A percentile compares a stretch with the other conserved stretches of the same genome.
These are phyloP conservation scores for Rhyacophila brunnea DNA, from an alignment of 1,140 invertebrate genomes.

Conservation along the genomic window DNA sequence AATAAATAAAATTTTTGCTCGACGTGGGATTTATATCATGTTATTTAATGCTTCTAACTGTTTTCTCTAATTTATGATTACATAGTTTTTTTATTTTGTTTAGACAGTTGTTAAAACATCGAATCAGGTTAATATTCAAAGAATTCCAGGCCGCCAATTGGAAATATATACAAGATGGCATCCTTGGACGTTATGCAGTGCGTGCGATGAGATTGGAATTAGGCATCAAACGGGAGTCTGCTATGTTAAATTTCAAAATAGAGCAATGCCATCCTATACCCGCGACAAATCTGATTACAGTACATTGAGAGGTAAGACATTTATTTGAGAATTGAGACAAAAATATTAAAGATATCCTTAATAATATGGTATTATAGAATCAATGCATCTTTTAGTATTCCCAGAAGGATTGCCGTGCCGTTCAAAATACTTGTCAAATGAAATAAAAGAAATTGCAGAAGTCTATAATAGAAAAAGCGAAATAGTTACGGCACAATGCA, in stretches of 20 bases:
- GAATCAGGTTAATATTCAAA: neutral
- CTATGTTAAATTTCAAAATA: conserved; percentile 3
- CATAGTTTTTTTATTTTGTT: no score
- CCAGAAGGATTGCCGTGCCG: conserved; percentile 9
- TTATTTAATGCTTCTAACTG: no score
- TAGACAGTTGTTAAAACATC: no score
- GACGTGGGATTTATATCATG: no score
- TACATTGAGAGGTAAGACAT: no score
- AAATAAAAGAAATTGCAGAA: conserved; percentile 4
- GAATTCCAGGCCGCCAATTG: neutral
- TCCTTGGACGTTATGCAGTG: conserved; percentile 21
- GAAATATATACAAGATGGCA: conserved; percentile 21
- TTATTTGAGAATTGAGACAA: no score
- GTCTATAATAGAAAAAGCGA: conserved; percentile 12
- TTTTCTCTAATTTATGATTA: no score
- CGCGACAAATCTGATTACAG: no score
- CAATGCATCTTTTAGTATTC: conserved; percentile 6
- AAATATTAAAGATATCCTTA: no score
- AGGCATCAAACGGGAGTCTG: conserved; percentile 21
- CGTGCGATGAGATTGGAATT: conserved; percentile 10
- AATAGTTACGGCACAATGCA: conserved; percentile 14
- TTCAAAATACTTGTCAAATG: conserved; percentile 15
- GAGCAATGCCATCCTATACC: no score
- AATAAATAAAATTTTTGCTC: no score
- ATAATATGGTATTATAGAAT: no score